Percentiles rank a stretch among this genome's conserved stretches.
Evolutionary conservation across 2,797 vertebrate genomes (phyloP).

Genomic region (Saxicola maurus): DNA sequence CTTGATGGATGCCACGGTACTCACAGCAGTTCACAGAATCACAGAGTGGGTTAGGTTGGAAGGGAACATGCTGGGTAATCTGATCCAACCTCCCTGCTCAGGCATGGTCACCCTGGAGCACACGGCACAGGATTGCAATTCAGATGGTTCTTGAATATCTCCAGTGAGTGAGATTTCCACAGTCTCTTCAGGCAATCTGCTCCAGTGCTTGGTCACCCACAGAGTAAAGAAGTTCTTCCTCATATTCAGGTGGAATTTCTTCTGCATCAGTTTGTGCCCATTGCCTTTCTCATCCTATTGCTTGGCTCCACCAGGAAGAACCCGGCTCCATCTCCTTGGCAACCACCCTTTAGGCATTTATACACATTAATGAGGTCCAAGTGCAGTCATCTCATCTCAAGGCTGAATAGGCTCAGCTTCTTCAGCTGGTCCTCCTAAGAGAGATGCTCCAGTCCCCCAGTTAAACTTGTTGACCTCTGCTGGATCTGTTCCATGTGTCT

Average conservation of each 20-base stretch:
- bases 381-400: not conserved
- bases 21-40: not conserved
- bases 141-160: not conserved
- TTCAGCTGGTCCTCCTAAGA: not conserved
- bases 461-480: not conserved
- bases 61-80: not conserved
- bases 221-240: not conserved
- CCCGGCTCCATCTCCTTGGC: not conserved
- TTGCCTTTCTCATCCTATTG: not conserved
- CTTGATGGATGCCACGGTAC: not conserved
- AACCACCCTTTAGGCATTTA: not conserved
- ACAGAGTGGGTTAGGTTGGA: not conserved
- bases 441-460: not conserved
- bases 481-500: not conserved
- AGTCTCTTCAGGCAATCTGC: not conserved
- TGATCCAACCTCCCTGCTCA: not conserved
- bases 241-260: not conserved
- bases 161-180: not conserved
- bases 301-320: not conserved
- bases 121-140: not conserved
- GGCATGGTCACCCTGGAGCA: not conserved
- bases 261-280: not conserved
- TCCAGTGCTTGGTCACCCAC: rapidly evolving
- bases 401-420: not conserved
- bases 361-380: not conserved